Evolutionary conservation across 2,113 vertebrate species (phyloP).

Genomic region (Melanerpes aurifrons): DNA sequence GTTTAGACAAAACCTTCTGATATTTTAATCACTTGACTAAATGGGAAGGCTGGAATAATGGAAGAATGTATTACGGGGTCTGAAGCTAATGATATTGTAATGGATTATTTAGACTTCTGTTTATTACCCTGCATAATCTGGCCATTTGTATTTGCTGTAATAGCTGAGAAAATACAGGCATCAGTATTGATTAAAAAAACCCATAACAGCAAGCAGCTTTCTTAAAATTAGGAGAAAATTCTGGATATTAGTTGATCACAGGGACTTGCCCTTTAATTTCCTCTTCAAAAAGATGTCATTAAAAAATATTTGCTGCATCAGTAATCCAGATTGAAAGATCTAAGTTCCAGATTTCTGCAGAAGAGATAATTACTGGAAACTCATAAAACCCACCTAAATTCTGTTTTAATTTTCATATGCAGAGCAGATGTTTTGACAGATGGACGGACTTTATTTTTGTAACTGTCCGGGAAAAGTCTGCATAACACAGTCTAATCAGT

Average conservation of each 20-base stretch:
- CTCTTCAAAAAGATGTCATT: constrained; percentile 25
- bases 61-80: constrained; percentile 32
- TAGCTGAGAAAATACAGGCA: not conserved
- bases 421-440: constrained; percentile 86
- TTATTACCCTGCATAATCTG: constrained; percentile 1
- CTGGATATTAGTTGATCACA: constrained; percentile 16
- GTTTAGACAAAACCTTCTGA: constrained; percentile 47
- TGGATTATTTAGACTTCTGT: not conserved
- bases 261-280: constrained; percentile 10
- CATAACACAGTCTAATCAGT: constrained; percentile 74
- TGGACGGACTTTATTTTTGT: constrained; percentile 86
- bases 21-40: constrained; percentile 42
- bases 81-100: constrained; percentile 47
- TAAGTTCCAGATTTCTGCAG: constrained; percentile 65
- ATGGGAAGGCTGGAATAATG: constrained; percentile 37
- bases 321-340: constrained; percentile 46
- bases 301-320: constrained; percentile 38
- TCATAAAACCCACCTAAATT: constrained; percentile 75
- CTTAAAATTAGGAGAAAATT: not conserved
- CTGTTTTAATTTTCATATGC: constrained; percentile 75
- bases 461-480: constrained; percentile 79
- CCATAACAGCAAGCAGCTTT: not conserved
- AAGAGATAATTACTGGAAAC: constrained; percentile 72
- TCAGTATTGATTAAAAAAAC: not conserved
- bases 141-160: not conserved